Conservation (phyloP, 2,888 invertebrate genomes). For the Tuberolachnus salignus region DNA sequence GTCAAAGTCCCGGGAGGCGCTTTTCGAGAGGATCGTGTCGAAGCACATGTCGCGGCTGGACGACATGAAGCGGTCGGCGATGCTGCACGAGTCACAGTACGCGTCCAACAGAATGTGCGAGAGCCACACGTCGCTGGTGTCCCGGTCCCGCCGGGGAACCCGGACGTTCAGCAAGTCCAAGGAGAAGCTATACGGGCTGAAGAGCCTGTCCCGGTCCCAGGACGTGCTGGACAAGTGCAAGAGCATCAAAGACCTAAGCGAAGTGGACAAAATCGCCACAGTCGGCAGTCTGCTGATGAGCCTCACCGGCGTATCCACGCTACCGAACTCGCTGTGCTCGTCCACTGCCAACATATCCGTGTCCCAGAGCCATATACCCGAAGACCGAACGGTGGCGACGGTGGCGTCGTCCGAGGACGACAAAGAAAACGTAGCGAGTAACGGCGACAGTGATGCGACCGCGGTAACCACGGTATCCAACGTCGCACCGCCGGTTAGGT, state of each 20-base stretch:
- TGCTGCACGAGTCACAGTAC: conserved; percentile 62
- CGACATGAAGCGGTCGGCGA: conserved; percentile 62
- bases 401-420: not conserved
- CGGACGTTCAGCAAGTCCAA: conserved; percentile 63
- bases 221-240: conserved; percentile 65
- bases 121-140: conserved; percentile 64
- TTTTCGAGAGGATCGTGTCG: conserved; percentile 64
- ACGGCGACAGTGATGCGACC: conserved; percentile 6
- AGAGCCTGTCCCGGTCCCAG: conserved; percentile 65
- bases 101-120: conserved; percentile 63
- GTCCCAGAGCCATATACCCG: conserved; percentile 28
- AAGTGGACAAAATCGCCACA: conserved; percentile 45
- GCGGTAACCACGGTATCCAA: not conserved
- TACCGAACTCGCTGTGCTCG: conserved; percentile 46
- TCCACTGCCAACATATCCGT: conserved; percentile 41
- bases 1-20: conserved; percentile 66
- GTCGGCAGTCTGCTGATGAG: conserved; percentile 50
- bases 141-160: conserved; percentile 63
- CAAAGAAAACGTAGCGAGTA: conserved; percentile 31
- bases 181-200: conserved; percentile 65
- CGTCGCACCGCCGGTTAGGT: not conserved
- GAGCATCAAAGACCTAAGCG: conserved; percentile 49
- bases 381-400: not conserved
- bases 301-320: conserved; percentile 47
- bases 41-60: conserved; percentile 58